Evolutionary conservation across 2,888 invertebrate genomes (phyloP), one percentile per base, ranked within the genome.

Genomic region (Lissocephala sabroskyi): DNA sequence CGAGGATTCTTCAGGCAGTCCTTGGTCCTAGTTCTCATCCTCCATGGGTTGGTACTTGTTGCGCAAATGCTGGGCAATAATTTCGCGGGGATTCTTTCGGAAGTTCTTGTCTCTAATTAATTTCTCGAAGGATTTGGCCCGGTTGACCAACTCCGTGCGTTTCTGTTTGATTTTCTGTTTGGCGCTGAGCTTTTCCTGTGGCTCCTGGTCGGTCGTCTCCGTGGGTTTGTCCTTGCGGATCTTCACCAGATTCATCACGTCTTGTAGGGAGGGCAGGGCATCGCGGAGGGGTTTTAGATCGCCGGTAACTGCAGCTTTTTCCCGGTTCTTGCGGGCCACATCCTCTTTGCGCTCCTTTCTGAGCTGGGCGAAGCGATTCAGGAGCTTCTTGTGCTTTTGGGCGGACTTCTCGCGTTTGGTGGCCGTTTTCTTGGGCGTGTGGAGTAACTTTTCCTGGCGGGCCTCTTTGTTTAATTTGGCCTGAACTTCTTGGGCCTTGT

Each of bases 241-340:
- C 23, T 68, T 71, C 1, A 75, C 79, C 23, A 83, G 28, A 33
- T 73, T 66, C 37, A 77, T 76, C 1, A 84, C 54, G 26, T 80
- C 81, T 7, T 79, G 70, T 1, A 84, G 47, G 0, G 84, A 82
- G 7, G 84, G 84, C 26, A 84, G 37, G 0, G 84, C 83, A 62
- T 84, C 84, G n/a, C 79, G 79, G 0, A 84, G 51, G 0, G 79
- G 68, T 19, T 78, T 79, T 7, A 84, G 58, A 30, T 83, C 82
- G 0, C 83, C 83, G 3, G 79, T 61, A 0, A 82, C 60, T 3
- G 65, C 70, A 2, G 81, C 71, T 47, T 79, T 80, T 39, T 81
- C 71, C 1, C 80, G 73, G 47, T 79, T 79, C 32, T 76, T 79
- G 3, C 65, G 68, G 0, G 73, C 74, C 3, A 59, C 54, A 14